Percentiles rank a stretch among this genome's conserved stretches.
phyloP scores from a whole-genome alignment of 2,797 vertebrate genomes.

The Nannoperca australis region DNA sequence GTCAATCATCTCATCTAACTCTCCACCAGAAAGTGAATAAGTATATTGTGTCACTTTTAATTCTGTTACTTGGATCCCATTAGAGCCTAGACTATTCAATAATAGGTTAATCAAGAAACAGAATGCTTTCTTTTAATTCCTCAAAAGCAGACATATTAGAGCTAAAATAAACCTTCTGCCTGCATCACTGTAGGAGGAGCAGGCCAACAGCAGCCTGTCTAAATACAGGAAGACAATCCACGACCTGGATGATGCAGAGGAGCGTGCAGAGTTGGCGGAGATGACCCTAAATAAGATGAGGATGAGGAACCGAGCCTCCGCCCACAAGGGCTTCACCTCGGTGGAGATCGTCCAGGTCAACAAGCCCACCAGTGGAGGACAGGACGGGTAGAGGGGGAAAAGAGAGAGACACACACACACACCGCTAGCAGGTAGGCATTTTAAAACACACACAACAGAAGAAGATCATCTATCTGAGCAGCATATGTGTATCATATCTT shows the following conservation, averaged over 20 bases:
- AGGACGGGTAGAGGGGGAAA: constrained; percentile 63
- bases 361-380: constrained; percentile 61
- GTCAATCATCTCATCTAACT: not conserved
- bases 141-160: not conserved
- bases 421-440: constrained; percentile 29
- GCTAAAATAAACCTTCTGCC: not conserved
- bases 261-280: constrained; percentile 77
- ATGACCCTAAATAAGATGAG: constrained; percentile 80
- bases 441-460: not conserved
- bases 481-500: not conserved
- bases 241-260: constrained; percentile 78
- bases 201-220: constrained; percentile 82
- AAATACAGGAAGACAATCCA: constrained; percentile 78
- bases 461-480: not conserved
- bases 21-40: not conserved
- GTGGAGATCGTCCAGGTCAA: constrained; percentile 82
- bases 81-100: not conserved
- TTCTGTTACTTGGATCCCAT: not conserved
- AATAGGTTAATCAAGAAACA: constrained; percentile 1
- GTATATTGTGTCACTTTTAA: not conserved
- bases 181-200: constrained; percentile 74
- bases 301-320: constrained; percentile 69
- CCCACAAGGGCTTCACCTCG: constrained; percentile 77
- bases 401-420: constrained; percentile 3
- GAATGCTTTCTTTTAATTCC: not conserved